Base-by-base conservation (phyloP, 1,140 invertebrate species). In the Drosophila baimaii region DNA sequence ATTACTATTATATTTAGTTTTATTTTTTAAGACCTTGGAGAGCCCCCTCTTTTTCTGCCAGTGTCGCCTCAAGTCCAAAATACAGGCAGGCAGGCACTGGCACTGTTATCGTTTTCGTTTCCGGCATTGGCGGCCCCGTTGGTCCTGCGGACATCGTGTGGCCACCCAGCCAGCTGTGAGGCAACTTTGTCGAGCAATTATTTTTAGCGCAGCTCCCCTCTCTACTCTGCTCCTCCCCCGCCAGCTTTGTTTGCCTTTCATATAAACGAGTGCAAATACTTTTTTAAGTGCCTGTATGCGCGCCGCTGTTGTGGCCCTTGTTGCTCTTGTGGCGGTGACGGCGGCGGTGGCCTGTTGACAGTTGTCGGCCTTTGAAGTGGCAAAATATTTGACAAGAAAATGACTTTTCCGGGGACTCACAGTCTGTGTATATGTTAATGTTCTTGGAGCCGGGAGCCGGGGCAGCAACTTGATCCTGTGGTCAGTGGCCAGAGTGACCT, bases 341-440 rank as follows among this genome's bases (percentile, higher is more conserved):
- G n/a, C n/a, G n/a, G n/a, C n/a, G n/a, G n/a, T n/a, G n/a, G n/a
- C n/a, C 43, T 77, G 74, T 76, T 86, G 83, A 72, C 82, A 82
- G 83, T 82, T 77, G 75, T 69, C 59, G 71, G 59, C 79, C 83
- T 88, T 88, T 86, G 83, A 86, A 86, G 83, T 86, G 83, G 79
- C 79, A 79, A 82, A 86, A 86, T 86, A 88, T 86, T 86, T 86
- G 83, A 82, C 79, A 86, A 83, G 79, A 76, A 88, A 88, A 86
- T 88, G 76, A 81, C 68, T 85, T 85, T 79, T 78, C 61, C 46
- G 47, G 62, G 47, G 29, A 12, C 27, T 13, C 39, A 13, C 12
- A 17, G 33, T 47, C 29, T 10, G 3, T 13, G 33, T 51, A n/a
- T 41, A 47, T 71, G 41, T 37, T 71, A 37, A 70, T 71, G 65